Evolutionary conservation across 2,797 vertebrate species (phyloP).

Genomic region (Leuciscus waleckii): DNA sequence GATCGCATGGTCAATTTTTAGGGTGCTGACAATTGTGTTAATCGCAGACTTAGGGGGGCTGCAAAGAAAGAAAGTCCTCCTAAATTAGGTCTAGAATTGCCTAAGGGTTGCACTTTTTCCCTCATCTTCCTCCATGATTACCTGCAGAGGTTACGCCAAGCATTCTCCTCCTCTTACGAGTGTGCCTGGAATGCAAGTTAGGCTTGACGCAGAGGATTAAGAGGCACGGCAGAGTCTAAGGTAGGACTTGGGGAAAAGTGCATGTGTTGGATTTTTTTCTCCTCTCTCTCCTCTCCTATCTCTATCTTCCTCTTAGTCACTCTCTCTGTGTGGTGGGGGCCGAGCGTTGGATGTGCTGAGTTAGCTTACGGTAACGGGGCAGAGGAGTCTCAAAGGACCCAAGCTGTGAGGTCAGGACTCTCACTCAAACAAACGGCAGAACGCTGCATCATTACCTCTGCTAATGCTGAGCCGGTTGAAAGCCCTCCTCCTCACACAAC

Average conservation of each 20-base stretch:
- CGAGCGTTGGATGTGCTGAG: conserved; percentile 40
- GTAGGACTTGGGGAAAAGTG: conserved; percentile 37
- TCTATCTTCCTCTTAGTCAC: conserved; percentile 34
- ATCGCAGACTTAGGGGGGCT: conserved; percentile 1
- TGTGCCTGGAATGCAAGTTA: conserved; percentile 60
- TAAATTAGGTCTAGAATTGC: conserved; percentile 29
- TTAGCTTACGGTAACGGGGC: conserved; percentile 50
- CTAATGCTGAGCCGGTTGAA: conserved; percentile 42
- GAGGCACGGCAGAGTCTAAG: conserved; percentile 33
- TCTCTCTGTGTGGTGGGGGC: conserved; percentile 42
- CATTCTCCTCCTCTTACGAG: conserved; percentile 75
- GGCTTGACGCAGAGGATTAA: conserved; percentile 54
- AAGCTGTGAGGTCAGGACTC: conserved; percentile 49
- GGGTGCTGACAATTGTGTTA: conserved; percentile 27
- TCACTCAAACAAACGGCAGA: conserved; percentile 42
- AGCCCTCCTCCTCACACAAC: conserved; percentile 39
- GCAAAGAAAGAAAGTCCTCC: not conserved
- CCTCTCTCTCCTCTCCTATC: conserved; percentile 30
- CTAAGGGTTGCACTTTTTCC: conserved; percentile 32
- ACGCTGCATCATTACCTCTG: conserved; percentile 48
- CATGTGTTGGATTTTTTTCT: conserved; percentile 34
- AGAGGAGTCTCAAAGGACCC: conserved; percentile 48
- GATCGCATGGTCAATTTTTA: conserved; percentile 20
- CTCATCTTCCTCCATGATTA: conserved; percentile 38
- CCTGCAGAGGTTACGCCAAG: conserved; percentile 51